phyloP scores from a whole-genome alignment of 92 coral and sea anemone genomes.

The Pocillopora meandrina region DNA sequence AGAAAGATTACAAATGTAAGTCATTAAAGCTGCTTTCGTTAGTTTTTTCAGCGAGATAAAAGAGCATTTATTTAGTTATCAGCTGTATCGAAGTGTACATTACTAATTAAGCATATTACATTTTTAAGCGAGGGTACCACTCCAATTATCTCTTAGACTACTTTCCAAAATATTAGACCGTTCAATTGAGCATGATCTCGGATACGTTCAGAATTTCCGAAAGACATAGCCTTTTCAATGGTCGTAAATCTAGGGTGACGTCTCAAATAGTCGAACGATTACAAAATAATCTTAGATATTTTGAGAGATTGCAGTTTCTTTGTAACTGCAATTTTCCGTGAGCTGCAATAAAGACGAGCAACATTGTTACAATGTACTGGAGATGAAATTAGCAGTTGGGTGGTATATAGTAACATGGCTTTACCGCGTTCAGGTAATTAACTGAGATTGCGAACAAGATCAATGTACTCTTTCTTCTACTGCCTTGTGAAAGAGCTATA shows the following conservation, averaged over 20 bases:
- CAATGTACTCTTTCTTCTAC: no score
- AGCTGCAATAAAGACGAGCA: no score
- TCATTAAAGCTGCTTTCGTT: not conserved
- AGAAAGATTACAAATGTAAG: conserved; percentile 86
- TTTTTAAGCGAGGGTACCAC: not conserved
- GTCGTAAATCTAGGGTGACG: no score
- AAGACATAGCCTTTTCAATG: not conserved
- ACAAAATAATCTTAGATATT: not conserved
- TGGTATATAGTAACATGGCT: no score
- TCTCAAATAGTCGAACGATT: not conserved
- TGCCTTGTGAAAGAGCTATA: no score
- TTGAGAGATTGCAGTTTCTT: not conserved
- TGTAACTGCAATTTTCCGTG: no score
- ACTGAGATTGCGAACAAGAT: no score
- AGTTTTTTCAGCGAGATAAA: not conserved
- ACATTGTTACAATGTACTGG: no score
- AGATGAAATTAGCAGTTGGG: no score
- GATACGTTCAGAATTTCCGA: not conserved
- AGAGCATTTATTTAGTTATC: not conserved
- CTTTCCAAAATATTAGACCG: not conserved
- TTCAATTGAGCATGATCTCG: not conserved
- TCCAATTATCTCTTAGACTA: not conserved
- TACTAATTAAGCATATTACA: not conserved
- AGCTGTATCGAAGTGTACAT: not conserved
- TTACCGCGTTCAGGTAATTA: no score